Base-by-base conservation (phyloP, 2,797 vertebrate genomes). In the Loris lydekkerianus region DNA sequence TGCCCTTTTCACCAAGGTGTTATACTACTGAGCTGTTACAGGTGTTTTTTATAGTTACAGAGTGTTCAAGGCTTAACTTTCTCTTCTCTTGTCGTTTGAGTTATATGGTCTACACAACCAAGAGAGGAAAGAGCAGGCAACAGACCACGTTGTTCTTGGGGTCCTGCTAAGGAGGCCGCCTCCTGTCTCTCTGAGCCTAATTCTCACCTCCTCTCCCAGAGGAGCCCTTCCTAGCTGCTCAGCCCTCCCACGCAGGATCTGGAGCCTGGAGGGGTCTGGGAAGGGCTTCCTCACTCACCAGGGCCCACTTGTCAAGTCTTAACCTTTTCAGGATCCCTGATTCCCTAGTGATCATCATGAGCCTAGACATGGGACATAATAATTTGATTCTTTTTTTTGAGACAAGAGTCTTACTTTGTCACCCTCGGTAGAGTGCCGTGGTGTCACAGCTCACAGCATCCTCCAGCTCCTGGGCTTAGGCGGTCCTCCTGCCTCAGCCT, bases 371-470 rank as follows among this genome's bases (percentile, higher is more conserved):
- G 20, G 0, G 58, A 23, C 63, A 20, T 11, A 10, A 61, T 70
- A 65, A 94, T 76, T 83, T 72, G 65, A 96, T 80, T 92, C 69
- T 70, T 90, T 40, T 40, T 40, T 40, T 40, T 40, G 40, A 40
- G 40, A 40, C 40, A 40, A 40, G 40, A 40, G 40, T 40, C 40
- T 40, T 40, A 40, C 40, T 40, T 40, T 40, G 40, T 40, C 40
- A 40, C 5, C 40, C 40, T 40, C 40, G 40, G 3, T 40, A 40
- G 40, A 40, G 40, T 40, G 40, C 40, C 3, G 40, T 40, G 40
- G 3, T 5, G 40, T 40, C 40, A 40, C 40, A 40, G 40, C 40
- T 40, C 40, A 40, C 40, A 40, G 40, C 40, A 40, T 3, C 40
- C 40, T 40, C 40, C 40, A 40, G 40, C 40, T 40, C 40, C 40